Evolutionary conservation across 2,888 invertebrate genomes (phyloP).

Genomic region (Ryuthela nishihirai): DNA sequence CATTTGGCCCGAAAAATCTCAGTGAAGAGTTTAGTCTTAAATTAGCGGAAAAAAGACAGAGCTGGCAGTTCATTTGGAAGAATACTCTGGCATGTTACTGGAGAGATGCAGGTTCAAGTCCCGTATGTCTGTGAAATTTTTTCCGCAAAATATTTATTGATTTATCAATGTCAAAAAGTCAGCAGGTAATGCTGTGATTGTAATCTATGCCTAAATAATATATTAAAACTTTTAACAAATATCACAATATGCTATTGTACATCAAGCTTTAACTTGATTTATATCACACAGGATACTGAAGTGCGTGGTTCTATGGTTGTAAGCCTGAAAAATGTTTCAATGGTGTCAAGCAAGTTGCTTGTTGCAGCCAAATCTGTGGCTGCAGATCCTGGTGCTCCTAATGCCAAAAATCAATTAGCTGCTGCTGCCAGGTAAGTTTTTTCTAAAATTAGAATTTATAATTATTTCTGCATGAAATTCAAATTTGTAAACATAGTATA

Average conservation of each 20-base stretch:
- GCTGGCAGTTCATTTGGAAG: too few species aligned
- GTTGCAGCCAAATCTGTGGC: slow-evolving; percentile 84
- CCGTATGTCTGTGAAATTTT: too few species aligned
- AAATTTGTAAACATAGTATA: background rate
- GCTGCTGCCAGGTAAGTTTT: slow-evolving; percentile 68
- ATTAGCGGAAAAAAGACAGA: too few species aligned
- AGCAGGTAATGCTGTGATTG: too few species aligned
- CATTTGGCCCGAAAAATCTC: too few species aligned
- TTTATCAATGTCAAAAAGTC: too few species aligned
- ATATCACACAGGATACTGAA: slow-evolving; percentile 60
- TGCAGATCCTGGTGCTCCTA: slow-evolving; percentile 82
- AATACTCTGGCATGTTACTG: too few species aligned
- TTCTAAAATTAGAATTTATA: too few species aligned
- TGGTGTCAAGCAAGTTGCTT: slow-evolving; percentile 78
- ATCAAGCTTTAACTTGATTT: background rate
- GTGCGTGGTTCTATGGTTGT: slow-evolving; percentile 77
- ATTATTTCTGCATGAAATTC: background rate
- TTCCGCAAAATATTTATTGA: too few species aligned
- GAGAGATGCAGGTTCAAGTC: too few species aligned
- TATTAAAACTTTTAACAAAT: background rate
- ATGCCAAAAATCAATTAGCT: slow-evolving; percentile 82
- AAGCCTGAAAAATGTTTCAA: slow-evolving; percentile 80
- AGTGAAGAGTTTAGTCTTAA: too few species aligned
- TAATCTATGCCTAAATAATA: background rate
- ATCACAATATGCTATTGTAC: background rate